Percentiles rank a stretch among this genome's conserved stretches.
Conservation (phyloP, 2,797 vertebrate genomes). For the Bryconaethiops microstoma region DNA sequence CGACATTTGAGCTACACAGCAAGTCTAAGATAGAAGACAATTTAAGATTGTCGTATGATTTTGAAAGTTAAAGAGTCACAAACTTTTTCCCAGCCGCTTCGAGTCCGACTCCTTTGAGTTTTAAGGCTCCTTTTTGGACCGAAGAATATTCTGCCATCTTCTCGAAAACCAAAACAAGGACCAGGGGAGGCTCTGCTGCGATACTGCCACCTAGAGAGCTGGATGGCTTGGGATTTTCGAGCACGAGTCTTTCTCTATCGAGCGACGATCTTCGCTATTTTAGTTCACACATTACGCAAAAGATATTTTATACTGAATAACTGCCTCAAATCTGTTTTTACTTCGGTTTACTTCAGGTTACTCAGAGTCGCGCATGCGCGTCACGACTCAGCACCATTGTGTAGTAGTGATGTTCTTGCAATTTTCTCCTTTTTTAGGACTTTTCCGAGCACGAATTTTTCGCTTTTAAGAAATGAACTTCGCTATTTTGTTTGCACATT, state of each 20-base stretch:
- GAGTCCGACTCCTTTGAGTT: constrained; percentile 69
- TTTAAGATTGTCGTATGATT: neutral
- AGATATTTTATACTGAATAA: no score
- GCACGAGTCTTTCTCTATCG: no score
- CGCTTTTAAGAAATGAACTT: neutral
- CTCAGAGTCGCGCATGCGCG: no score
- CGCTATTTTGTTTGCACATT: neutral
- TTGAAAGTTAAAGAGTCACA: constrained; percentile 1
- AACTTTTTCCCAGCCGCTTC: constrained; percentile 75
- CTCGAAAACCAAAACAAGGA: neutral
- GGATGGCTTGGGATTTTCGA: neutral
- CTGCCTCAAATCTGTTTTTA: no score
- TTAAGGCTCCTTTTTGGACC: constrained; percentile 71
- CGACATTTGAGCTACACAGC: no score
- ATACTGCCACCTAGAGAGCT: constrained; percentile 57
- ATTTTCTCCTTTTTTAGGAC: neutral
- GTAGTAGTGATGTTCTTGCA: no score
- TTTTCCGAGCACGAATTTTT: neutral
- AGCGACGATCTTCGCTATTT: no score
- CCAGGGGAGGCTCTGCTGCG: rapidly evolving
- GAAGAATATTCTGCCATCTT: constrained; percentile 74
- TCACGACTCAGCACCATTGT: no score
- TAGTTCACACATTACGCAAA: no score
- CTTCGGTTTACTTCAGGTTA: no score
- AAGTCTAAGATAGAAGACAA: no score